These are phyloP conservation scores for Palloptera scutellata DNA, from an alignment of 2,888 invertebrate species.

Conservation along the genomic window DNA sequence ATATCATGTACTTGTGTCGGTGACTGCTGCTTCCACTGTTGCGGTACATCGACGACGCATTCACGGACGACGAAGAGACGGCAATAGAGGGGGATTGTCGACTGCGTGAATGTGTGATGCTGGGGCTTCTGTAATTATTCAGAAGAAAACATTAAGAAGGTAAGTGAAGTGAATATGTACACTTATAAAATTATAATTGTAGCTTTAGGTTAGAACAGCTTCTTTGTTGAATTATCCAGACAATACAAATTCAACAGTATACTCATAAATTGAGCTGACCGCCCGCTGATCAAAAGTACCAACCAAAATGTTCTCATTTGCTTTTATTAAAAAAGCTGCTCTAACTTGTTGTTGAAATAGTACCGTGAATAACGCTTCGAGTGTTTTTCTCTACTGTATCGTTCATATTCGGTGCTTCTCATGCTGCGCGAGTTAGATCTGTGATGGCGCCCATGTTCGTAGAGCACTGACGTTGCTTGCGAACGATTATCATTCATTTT, in stretches of 20 bases:
- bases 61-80: constrained; percentile 40
- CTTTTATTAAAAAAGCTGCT: neutral
- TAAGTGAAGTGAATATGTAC: neutral
- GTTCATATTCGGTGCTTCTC: constrained; percentile 51
- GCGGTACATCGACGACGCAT: constrained; percentile 39
- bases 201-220: neutral
- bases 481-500: constrained; percentile 55
- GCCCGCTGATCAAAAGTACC: neutral
- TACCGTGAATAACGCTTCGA: constrained; percentile 57
- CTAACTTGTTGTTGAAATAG: neutral
- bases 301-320: neutral
- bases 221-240: no score
- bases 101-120: constrained; percentile 51
- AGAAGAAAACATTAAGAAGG: constrained; percentile 1
- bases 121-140: constrained; percentile 53
- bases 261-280: neutral
- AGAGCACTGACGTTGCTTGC: constrained; percentile 36
- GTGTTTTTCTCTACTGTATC: constrained; percentile 57
- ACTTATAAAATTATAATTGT: neutral
- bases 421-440: constrained; percentile 39
- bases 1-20: constrained; percentile 28
- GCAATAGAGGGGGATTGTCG: constrained; percentile 49
- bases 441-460: constrained; percentile 53
- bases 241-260: neutral
- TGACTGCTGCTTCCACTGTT: constrained; percentile 23